Evolutionary conservation across 1,140 invertebrate genomes (phyloP).

Genomic region (Pectinophora gossypiella): DNA sequence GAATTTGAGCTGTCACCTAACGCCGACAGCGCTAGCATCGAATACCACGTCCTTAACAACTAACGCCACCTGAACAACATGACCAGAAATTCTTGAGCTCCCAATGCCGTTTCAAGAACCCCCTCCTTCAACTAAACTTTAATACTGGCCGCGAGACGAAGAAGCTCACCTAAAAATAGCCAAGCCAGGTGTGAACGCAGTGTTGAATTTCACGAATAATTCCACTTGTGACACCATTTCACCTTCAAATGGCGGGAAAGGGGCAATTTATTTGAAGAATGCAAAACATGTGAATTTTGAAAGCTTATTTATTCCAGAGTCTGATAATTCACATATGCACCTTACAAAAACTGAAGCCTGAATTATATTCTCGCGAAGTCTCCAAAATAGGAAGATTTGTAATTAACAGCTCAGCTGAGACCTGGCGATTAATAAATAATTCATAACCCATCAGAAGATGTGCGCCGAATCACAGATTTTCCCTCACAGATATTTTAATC

Average conservation of each 20-base stretch:
- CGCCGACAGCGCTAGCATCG: slow-evolving; percentile 13
- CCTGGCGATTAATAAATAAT: neutral
- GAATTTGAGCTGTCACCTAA: slow-evolving; percentile 21
- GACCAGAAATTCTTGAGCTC: slow-evolving; percentile 17
- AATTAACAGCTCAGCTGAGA: neutral
- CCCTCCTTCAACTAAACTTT: neutral
- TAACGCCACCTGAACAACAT: slow-evolving; percentile 18
- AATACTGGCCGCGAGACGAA: neutral
- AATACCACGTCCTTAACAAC: slow-evolving; percentile 28
- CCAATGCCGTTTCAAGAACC: too few relatives aligned
- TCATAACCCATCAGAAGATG: neutral
- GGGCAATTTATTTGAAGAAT: slow-evolving; percentile 26
- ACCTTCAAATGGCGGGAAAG: slow-evolving; percentile 21
- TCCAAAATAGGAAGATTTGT: too few relatives aligned
- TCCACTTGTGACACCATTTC: slow-evolving; percentile 28
- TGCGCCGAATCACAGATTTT: neutral
- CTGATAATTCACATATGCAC: too few relatives aligned
- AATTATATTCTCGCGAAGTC: too few relatives aligned
- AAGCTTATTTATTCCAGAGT: too few relatives aligned
- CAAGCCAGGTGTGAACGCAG: slow-evolving; percentile 30
- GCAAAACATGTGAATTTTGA: too few relatives aligned
- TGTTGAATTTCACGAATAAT: slow-evolving; percentile 41
- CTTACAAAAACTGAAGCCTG: too few relatives aligned
- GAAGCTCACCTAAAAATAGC: slow-evolving; percentile 3
- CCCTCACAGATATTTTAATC: neutral